These are phyloP conservation scores for Tichodroma muraria DNA, from an alignment of 2,113 vertebrate genomes.

Conservation along the genomic window DNA sequence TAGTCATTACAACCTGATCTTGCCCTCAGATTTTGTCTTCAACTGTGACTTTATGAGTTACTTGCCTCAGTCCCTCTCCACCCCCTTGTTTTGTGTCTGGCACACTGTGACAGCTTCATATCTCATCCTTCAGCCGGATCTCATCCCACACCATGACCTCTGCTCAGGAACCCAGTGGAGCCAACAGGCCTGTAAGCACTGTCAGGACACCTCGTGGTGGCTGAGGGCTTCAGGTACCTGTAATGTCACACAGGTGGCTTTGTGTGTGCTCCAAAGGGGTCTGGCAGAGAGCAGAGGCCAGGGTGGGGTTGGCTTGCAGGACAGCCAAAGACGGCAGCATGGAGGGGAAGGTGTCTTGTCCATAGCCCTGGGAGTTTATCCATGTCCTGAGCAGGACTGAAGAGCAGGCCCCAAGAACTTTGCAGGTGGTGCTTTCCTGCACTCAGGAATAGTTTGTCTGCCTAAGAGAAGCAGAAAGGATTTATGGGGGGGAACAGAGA, in stretches of 20 bases:
- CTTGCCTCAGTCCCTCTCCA: not conserved
- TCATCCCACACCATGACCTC: fast-evolving
- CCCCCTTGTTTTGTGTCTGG: not conserved
- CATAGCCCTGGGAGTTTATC: not conserved
- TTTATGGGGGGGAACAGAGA: not conserved
- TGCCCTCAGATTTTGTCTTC: not conserved
- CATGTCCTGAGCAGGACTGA: not conserved
- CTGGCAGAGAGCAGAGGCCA: not conserved
- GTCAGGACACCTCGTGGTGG: not conserved
- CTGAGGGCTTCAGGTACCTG: not conserved
- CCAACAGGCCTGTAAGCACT: not conserved
- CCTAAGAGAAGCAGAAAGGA: not conserved
- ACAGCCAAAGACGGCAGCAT: not conserved
- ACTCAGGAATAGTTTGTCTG: not conserved
- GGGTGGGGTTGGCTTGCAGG: not conserved
- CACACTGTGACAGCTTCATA: not conserved
- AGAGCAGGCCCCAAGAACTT: not conserved
- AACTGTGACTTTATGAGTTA: not conserved
- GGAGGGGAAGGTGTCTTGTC: not conserved
- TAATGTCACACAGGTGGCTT: not conserved
- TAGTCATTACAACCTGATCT: not conserved
- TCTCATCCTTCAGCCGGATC: not conserved
- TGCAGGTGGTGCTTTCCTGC: not conserved
- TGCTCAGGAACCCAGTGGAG: fast-evolving
- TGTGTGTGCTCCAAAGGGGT: not conserved